Percentiles rank a stretch among this genome's conserved stretches.
Evolutionary conservation across 2,888 invertebrate genomes (phyloP).

Genomic region (Diploptera punctata): DNA sequence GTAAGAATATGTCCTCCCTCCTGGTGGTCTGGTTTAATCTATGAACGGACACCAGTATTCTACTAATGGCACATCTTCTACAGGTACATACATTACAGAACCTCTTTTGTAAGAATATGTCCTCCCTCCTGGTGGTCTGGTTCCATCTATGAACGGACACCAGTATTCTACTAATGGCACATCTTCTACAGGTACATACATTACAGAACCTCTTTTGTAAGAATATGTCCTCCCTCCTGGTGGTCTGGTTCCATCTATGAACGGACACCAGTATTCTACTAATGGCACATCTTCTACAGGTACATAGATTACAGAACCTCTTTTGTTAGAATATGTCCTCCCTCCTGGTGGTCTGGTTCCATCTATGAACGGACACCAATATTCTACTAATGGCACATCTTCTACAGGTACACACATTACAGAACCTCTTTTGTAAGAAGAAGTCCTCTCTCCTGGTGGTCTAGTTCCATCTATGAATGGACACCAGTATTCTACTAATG

Average conservation of each 20-base stretch:
- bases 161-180: conserved; percentile 62
- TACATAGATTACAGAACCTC: no score
- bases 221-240: background rate
- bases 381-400: conserved; percentile 60
- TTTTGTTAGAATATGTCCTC: no score
- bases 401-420: conserved; percentile 63
- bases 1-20: background rate
- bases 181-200: conserved; percentile 59
- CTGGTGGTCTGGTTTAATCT: background rate
- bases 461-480: conserved; percentile 48
- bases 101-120: no score
- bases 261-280: conserved; percentile 57
- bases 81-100: conserved; percentile 61
- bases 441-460: background rate
- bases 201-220: no score
- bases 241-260: conserved; percentile 41
- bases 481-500: conserved; percentile 59
- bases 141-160: conserved; percentile 48
- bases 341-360: background rate
- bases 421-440: no score
- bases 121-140: background rate
- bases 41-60: conserved; percentile 56
- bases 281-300: conserved; percentile 64
- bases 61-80: conserved; percentile 62
- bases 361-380: conserved; percentile 54